phyloP scores from a whole-genome alignment of 2,113 vertebrate genomes.

The Paratilapia polleni region DNA sequence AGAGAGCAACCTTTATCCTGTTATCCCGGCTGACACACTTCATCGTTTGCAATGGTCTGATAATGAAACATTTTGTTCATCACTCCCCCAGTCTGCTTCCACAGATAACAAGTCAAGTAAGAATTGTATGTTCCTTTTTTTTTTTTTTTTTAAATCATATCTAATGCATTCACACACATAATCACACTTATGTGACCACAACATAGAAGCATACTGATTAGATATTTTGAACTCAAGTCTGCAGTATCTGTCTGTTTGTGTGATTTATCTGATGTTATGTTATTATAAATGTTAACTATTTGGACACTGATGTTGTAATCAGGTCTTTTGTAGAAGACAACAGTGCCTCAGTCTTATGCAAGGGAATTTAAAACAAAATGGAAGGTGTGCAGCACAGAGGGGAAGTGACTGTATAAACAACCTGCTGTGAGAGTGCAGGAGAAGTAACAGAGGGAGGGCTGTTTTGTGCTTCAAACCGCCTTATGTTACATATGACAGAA shows the following conservation, averaged over 20 bases:
- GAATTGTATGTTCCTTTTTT: background rate
- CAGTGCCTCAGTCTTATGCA: background rate
- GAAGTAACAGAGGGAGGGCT: background rate
- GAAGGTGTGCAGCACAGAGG: background rate
- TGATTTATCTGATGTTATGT: background rate
- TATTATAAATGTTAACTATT: background rate
- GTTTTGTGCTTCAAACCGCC: background rate
- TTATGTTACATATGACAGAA: background rate
- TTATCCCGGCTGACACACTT: background rate
- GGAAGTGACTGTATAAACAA: slow-evolving; percentile 43
- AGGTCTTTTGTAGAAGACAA: background rate
- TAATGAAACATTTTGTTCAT: slow-evolving; percentile 4
- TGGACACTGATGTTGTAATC: background rate
- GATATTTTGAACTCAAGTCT: background rate
- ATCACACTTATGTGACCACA: background rate
- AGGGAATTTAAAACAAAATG: slow-evolving; percentile 15
- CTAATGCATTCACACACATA: background rate
- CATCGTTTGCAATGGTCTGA: background rate
- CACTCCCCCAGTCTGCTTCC: background rate
- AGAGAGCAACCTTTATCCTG: background rate
- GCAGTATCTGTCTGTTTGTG: background rate
- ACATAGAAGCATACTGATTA: background rate
- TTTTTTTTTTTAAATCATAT: no score
- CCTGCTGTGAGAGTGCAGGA: background rate
- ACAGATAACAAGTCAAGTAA: background rate